Conservation (phyloP, 2,113 vertebrate genomes). For the Sclerurus mexicanus region DNA sequence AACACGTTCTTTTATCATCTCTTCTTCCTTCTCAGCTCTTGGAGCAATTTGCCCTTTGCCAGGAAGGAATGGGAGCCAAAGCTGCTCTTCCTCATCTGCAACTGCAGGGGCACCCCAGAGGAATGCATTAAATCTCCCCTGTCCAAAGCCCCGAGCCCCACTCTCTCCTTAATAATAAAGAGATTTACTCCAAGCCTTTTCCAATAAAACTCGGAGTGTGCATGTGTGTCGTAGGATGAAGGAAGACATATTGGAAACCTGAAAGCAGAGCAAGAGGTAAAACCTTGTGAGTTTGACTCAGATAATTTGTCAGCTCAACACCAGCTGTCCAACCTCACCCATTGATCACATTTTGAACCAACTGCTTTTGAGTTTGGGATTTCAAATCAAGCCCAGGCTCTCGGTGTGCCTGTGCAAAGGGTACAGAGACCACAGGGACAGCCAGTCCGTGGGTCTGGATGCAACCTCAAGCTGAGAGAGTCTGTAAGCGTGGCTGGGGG, state of each 20-base stretch:
- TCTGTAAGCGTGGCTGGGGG: background rate
- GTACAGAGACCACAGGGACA: background rate
- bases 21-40: background rate
- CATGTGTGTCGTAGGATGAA: rapidly evolving
- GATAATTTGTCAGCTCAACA: background rate
- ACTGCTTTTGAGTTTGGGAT: background rate
- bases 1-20: background rate
- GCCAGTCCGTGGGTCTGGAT: background rate
- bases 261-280: background rate
- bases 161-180: background rate
- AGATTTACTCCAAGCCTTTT: background rate
- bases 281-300: background rate
- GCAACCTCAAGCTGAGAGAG: background rate
- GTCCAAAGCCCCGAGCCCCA: background rate
- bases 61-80: slow-evolving; percentile 12
- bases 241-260: background rate
- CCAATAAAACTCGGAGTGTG: background rate
- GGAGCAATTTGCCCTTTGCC: slow-evolving; percentile 20
- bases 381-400: background rate
- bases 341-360: background rate
- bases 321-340: background rate
- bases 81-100: background rate
- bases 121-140: slow-evolving; percentile 29
- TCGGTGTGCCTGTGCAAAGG: background rate
- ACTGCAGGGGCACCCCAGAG: background rate